Percentiles rank a stretch among this genome's conserved stretches.
phyloP scores from a whole-genome alignment of 2,113 vertebrate species.

The Rhodinocichla rosea region DNA sequence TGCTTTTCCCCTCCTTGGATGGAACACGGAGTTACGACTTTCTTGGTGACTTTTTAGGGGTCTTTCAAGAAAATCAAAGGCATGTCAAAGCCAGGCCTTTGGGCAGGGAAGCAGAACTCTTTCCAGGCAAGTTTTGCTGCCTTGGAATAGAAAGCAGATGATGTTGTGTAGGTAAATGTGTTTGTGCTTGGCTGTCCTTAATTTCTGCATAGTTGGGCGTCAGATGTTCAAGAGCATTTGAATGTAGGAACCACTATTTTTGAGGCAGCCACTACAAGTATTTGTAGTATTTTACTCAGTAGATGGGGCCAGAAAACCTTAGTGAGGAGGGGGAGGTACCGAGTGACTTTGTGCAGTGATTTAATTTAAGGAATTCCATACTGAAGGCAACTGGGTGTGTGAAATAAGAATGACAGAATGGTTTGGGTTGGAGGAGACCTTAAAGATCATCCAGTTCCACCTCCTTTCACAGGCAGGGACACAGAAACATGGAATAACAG shows the following conservation, averaged over 20 bases:
- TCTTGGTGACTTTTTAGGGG: neutral
- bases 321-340: rapidly evolving
- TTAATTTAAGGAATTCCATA: rapidly evolving
- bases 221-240: neutral
- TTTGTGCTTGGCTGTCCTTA: neutral
- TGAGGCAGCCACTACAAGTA: neutral
- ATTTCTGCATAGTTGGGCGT: neutral
- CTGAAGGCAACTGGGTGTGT: neutral
- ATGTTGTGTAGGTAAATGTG: rapidly evolving
- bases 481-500: neutral
- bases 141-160: neutral
- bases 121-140: neutral
- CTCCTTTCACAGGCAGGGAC: neutral
- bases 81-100: neutral
- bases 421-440: neutral
- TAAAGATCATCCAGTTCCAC: no score
- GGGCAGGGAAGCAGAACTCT: neutral
- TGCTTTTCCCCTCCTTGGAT: neutral
- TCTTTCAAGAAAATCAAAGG: neutral
- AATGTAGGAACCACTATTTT: rapidly evolving
- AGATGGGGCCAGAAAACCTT: neutral
- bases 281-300: neutral
- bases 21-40: neutral
- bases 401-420: neutral
- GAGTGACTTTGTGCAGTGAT: neutral